A percentile compares a stretch with the other conserved stretches of the same genome.
phyloP scores from a whole-genome alignment of 2,888 invertebrate species.

The Lissocephala sabroskyi region DNA sequence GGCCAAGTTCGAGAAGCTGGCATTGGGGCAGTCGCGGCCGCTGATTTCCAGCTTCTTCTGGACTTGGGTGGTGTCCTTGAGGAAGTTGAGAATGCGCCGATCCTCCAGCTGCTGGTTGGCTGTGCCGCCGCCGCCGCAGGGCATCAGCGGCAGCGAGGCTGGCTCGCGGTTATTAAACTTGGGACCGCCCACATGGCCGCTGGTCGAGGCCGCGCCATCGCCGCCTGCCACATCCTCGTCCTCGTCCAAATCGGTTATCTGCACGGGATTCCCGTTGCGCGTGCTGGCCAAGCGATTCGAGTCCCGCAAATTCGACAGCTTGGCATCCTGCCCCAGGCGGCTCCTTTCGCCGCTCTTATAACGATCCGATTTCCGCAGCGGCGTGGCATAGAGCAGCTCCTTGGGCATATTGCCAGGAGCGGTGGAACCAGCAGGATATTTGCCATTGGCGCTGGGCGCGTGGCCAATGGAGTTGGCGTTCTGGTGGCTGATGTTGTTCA shows the following conservation, averaged over 20 bases:
- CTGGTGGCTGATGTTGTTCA: constrained; percentile 62
- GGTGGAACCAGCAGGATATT: constrained; percentile 15
- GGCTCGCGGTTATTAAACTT: constrained; percentile 43
- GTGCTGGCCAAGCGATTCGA: constrained; percentile 58
- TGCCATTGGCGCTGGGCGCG: constrained; percentile 31
- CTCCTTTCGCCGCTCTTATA: constrained; percentile 70
- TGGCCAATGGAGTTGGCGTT: constrained; percentile 49
- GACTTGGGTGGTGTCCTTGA: constrained; percentile 72
- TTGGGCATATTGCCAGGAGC: constrained; percentile 67
- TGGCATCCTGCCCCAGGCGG: constrained; percentile 51
- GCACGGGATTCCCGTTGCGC: constrained; percentile 66
- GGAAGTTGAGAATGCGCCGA: constrained; percentile 71
- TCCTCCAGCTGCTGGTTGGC: constrained; percentile 70
- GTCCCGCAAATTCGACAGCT: constrained; percentile 68
- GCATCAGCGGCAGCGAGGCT: constrained; percentile 23
- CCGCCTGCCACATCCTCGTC: constrained; percentile 52
- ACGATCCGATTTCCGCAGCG: constrained; percentile 71
- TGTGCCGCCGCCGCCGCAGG: constrained; percentile 28
- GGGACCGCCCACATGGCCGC: constrained; percentile 49
- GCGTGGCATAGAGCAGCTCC: constrained; percentile 72
- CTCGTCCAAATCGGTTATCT: constrained; percentile 66
- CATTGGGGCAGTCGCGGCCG: constrained; percentile 71
- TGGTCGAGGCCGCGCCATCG: constrained; percentile 57
- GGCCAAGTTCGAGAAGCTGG: constrained; percentile 72
- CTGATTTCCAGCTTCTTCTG: constrained; percentile 71